Base-by-base conservation (phyloP, 2,113 vertebrate genomes). In the Corapipo altera region DNA sequence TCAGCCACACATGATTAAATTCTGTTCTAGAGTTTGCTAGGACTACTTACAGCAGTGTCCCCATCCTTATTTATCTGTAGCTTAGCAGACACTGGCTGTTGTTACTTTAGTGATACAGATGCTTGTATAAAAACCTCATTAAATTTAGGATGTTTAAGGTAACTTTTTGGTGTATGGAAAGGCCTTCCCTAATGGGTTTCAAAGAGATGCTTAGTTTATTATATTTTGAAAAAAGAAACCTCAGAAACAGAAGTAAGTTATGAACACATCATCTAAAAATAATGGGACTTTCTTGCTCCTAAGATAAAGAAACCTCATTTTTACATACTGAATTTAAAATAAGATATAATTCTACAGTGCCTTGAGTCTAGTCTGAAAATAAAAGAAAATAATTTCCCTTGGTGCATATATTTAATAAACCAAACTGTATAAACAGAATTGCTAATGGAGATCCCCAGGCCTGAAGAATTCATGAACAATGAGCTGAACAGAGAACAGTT, bases 371-470 rank as follows among this genome's bases (percentile, higher is more conserved):
- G 81, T 80, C 66, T 95, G 82, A 30, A 55, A 97, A 96, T 95
- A 88, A 83, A 97, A 91, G 55, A 81, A 97, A 93, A 94, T 89
- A 0, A 97, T 97, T 97, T 96, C 88, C 92, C 91, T 94, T 84
- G 87, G 95, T 96, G 91, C 22, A 66, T 93, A 95, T 92, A 95
- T 96, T 97, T 97, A 96, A 97, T 97, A 97, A 95, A 94, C 49
- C 95, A 94, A 96, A 94, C 57, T 75, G 12, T 89, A 81, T 89
- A 95, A 91, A 76, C 23, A 96, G 73, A 97, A 94, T 93, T 95
- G 52, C 43, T 96, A 94, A 94, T 92, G 85, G 94, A 96, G 71
- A 92, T 96, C 57, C 24, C 54, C 77, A 92, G 76, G 44, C 57
- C 54, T 90, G 62, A 55, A 78, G 30, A 93, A 90, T 78, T 59